A percentile compares a stretch with the other conserved stretches of the same genome.
Evolutionary conservation across 2,113 vertebrate genomes (phyloP).

Genomic region (Mirounga angustirostris): DNA sequence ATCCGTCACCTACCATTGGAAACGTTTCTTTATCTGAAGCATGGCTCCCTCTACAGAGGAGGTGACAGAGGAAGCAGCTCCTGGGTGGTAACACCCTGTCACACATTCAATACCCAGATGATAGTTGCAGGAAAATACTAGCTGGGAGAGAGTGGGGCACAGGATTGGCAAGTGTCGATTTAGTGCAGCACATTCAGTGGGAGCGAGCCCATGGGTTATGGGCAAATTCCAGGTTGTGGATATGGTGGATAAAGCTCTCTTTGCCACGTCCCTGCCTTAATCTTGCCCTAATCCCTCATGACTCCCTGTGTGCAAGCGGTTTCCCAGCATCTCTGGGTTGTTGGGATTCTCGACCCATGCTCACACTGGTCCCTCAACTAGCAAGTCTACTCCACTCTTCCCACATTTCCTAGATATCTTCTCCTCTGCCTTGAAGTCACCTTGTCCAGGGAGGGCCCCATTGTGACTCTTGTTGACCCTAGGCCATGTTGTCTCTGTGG

Average conservation of each 20-base stretch:
- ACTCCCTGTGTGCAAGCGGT: neutral
- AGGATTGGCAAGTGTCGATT: neutral
- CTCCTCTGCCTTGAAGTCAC: neutral
- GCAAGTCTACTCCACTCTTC: neutral
- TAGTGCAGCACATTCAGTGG: neutral
- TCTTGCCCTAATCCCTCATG: neutral
- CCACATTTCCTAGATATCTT: neutral
- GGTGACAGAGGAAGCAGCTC: neutral
- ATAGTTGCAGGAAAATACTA: neutral
- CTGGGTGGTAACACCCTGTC: neutral
- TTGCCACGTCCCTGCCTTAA: neutral
- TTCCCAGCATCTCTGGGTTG: neutral
- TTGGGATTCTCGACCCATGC: neutral
- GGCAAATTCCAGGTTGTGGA: neutral
- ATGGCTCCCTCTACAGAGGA: neutral
- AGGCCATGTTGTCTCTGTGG: neutral
- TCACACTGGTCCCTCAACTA: neutral
- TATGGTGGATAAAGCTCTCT: too few species aligned
- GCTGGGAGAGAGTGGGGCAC: neutral
- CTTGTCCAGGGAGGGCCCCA: rapidly evolving
- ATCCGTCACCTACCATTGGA: neutral
- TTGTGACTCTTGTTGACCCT: too few species aligned
- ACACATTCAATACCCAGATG: neutral
- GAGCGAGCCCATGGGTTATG: neutral
- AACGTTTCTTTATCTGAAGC: neutral